These are phyloP conservation scores for Poicephalus gulielmi DNA, from an alignment of 2,113 vertebrate species.

Conservation along the genomic window DNA sequence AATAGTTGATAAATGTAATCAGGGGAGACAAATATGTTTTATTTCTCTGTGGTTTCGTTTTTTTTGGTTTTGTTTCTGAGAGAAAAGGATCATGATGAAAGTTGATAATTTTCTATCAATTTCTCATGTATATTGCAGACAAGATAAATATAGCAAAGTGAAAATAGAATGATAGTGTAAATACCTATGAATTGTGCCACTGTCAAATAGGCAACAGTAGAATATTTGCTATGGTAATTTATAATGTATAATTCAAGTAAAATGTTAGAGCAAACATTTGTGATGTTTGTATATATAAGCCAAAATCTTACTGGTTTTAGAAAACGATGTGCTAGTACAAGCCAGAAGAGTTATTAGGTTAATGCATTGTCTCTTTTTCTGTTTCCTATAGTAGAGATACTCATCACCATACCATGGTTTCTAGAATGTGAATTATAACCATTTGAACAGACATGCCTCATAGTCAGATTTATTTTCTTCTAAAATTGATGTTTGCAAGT, in stretches of 20 bases:
- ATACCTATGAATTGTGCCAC: conserved; percentile 39
- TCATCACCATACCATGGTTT: not conserved
- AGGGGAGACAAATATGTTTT: not conserved
- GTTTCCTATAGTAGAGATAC: not conserved
- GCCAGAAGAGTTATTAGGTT: conserved; percentile 17
- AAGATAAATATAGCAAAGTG: conserved; percentile 11
- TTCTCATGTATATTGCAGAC: conserved; percentile 19
- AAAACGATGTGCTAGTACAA: not conserved
- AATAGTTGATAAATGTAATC: not conserved
- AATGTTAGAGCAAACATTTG: conserved; percentile 21
- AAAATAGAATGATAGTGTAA: conserved; percentile 45
- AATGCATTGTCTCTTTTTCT: not conserved
- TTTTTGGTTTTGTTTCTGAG: not conserved
- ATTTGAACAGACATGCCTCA: not conserved
- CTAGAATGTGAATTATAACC: not conserved
- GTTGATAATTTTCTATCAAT: conserved; percentile 27
- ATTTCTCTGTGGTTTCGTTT: not conserved
- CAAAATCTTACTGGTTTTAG: conserved; percentile 21
- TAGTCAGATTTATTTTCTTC: not conserved
- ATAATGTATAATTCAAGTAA: conserved; percentile 51
- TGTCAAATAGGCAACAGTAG: conserved; percentile 45
- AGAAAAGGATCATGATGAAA: conserved; percentile 1
- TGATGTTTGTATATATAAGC: conserved; percentile 25
- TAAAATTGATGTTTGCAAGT: not conserved
- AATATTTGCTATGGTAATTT: conserved; percentile 38